These are phyloP conservation scores for Taeniopygia guttata DNA, from an alignment of 2,797 vertebrate genomes.

Conservation along the genomic window DNA sequence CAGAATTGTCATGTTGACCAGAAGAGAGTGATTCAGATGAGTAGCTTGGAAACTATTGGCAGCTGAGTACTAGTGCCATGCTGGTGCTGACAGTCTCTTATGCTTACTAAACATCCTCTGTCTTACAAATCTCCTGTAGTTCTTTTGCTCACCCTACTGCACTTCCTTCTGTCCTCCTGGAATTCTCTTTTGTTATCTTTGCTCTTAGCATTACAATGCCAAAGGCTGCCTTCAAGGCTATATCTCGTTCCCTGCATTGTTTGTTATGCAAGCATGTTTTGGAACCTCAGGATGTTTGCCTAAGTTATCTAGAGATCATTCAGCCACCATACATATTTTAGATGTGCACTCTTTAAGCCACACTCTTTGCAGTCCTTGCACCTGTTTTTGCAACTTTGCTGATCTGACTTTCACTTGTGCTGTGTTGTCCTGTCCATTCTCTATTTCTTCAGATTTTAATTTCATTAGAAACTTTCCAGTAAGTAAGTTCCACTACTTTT, in stretches of 20 bases:
- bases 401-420: neutral
- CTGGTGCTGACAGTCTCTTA: neutral
- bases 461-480: neutral
- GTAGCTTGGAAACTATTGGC: neutral
- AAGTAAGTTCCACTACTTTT: neutral
- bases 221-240: neutral
- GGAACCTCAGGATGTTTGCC: neutral
- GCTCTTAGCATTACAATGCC: neutral
- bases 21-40: neutral
- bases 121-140: neutral
- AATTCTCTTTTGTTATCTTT: neutral
- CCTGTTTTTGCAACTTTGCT: neutral
- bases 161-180: neutral
- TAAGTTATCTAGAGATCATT: neutral
- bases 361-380: neutral
- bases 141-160: neutral
- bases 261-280: neutral
- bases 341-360: neutral
- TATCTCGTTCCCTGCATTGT: accelerated
- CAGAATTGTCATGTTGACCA: neutral
- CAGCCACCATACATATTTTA: neutral
- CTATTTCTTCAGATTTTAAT: neutral
- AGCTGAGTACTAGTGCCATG: neutral
- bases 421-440: neutral
- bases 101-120: neutral